A percentile compares a stretch with the other conserved stretches of the same genome.
Evolutionary conservation across 2,888 invertebrate species (phyloP).

Genomic region (Dione juno): DNA sequence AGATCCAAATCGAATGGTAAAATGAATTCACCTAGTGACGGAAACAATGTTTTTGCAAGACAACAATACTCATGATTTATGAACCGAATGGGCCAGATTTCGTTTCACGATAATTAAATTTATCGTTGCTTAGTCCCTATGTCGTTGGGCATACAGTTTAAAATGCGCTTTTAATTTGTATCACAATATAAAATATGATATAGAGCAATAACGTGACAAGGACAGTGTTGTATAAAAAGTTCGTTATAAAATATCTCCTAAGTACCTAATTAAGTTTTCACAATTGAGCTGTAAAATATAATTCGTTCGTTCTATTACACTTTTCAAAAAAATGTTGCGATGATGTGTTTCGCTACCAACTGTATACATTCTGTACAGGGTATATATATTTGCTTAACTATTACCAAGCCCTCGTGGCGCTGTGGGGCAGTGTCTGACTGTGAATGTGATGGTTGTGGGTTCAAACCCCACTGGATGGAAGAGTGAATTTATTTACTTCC

Average conservation of each 20-base stretch:
- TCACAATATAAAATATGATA: background rate
- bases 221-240: conserved; percentile 19
- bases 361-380: no score
- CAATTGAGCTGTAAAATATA: no score
- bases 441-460: background rate
- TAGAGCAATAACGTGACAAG: conserved; percentile 13
- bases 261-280: background rate
- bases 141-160: conserved; percentile 6
- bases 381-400: no score
- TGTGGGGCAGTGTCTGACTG: no score
- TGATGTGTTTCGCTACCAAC: no score
- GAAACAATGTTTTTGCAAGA: conserved; percentile 39
- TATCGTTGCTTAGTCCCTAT: conserved; percentile 20
- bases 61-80: conserved; percentile 38
- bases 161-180: conserved; percentile 1
- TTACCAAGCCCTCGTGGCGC: no score
- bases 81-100: conserved; percentile 34
- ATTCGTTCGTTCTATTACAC: no score
- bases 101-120: conserved; percentile 24
- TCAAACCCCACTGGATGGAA: background rate
- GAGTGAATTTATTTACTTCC: background rate
- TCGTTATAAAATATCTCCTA: background rate
- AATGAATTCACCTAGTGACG: conserved; percentile 37
- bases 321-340: no score
- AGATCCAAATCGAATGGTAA: conserved; percentile 36